Evolutionary conservation across 1,140 invertebrate species (phyloP).

Genomic region (Drosophila varians): DNA sequence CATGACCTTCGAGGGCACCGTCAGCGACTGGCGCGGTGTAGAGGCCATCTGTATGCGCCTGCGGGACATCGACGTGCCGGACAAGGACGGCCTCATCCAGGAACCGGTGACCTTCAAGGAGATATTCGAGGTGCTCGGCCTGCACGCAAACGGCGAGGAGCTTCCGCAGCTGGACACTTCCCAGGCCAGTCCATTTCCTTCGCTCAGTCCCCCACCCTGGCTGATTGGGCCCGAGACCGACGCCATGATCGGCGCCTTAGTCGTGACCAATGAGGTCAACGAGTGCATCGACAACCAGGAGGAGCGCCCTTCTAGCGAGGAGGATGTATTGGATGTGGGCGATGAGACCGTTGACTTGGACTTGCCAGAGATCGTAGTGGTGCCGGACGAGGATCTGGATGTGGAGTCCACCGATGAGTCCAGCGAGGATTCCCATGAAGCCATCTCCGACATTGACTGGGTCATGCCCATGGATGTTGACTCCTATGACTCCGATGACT

Average conservation of each 20-base stretch:
- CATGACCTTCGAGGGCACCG: not conserved
- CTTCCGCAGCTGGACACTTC: fast-evolving
- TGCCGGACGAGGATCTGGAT: not conserved
- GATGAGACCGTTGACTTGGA: too few relatives aligned
- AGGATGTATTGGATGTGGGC: not conserved
- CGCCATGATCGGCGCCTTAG: too few relatives aligned
- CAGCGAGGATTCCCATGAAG: too few relatives aligned
- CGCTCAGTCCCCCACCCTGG: too few relatives aligned
- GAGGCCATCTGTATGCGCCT: constrained; percentile 19
- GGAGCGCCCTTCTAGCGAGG: not conserved
- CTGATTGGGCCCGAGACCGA: not conserved
- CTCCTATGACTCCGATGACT: too few relatives aligned
- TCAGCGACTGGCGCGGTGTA: not conserved
- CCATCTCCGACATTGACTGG: too few relatives aligned
- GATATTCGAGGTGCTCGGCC: constrained; percentile 8
- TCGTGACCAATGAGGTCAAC: not conserved
- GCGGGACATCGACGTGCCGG: not conserved
- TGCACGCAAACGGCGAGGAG: not conserved
- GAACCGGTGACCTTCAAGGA: not conserved
- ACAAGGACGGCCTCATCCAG: not conserved
- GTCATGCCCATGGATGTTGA: too few relatives aligned
- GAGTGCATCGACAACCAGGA: not conserved
- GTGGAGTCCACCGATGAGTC: too few relatives aligned
- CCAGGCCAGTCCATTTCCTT: too few relatives aligned
- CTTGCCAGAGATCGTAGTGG: not conserved